Base-by-base conservation (phyloP, 2,888 invertebrate species). In the Ophion costatus region DNA sequence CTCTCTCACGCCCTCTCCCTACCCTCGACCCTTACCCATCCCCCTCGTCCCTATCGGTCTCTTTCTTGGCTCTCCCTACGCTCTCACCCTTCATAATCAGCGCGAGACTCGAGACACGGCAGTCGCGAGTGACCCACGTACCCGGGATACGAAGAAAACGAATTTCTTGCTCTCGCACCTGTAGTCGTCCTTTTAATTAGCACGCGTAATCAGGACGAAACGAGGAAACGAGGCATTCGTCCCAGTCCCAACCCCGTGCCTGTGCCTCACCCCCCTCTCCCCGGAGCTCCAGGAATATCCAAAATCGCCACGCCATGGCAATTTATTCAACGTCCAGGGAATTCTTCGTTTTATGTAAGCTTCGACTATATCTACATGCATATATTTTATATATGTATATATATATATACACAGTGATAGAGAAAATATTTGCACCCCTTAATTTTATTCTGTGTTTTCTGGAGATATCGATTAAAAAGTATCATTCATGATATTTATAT, bases 291-390 rank as follows among this genome's bases (percentile, higher is more conserved):
- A 61, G 73, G 42, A 51, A 70, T 71, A 56, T 66, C 14, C n/a
- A 64, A 38, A 80, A 67, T 33, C 63, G 83, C 80, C 57, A 66
- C 82, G 87, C 79, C 82, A 92, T 92, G 92, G 87, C 89, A 81
- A 89, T 89, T 71, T 89, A 83, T 57, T 74, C 81, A 74, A 86
- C 89, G 81, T 85, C 84, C 87, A 89, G 87, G 85, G 86, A 89
- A 87, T 88, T 90, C 88, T 86, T 92, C 84, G 76, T 92, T 76
- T 78, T 92, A 75, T 92, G 92, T 92, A 87, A 92, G 92, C 92
- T 70, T 59, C 14, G 6, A 42, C 51, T 56, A 33, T 29, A 38
- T 14, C 42, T 24, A 42, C 24, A 71, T 33, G n/a, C 45, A 11
- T 20, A 14, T 45, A 7, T 57, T 64, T 24, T 14, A 22, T 11